phyloP scores from a whole-genome alignment of 2,113 vertebrate species.

The Odocoileus virginianus region DNA sequence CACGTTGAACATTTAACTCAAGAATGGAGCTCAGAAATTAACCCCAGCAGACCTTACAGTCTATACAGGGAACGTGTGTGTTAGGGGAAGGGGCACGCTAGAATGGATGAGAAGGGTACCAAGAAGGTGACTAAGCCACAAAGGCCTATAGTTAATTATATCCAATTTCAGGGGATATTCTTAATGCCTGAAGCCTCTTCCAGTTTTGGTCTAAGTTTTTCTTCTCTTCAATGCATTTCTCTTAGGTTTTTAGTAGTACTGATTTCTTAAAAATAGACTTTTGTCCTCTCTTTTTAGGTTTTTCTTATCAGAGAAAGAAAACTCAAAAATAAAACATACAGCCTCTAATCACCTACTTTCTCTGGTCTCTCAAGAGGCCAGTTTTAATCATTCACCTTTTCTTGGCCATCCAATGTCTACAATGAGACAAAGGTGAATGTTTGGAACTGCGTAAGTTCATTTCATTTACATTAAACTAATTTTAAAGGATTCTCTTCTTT shows the following conservation, averaged over 20 bases:
- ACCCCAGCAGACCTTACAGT: not conserved
- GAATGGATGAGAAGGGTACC: not conserved
- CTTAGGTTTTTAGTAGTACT: not conserved
- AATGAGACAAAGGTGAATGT: not conserved
- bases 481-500: not conserved
- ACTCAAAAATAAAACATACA: not conserved
- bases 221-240: not conserved
- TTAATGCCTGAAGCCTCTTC: not conserved
- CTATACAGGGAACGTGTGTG: not conserved
- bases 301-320: not conserved
- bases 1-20: not conserved
- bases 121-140: not conserved
- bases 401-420: not conserved
- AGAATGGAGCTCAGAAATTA: not conserved
- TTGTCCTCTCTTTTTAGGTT: not conserved
- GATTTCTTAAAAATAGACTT: conserved; percentile 1
- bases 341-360: not conserved
- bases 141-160: not conserved
- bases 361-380: not conserved
- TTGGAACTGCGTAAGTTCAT: not conserved
- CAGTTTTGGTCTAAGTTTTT: not conserved
- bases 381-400: conserved; percentile 18
- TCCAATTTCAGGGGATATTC: not conserved
- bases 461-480: not conserved
- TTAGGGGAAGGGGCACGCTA: not conserved